A percentile compares a stretch with the other conserved stretches of the same genome.
Evolutionary conservation across 2,113 vertebrate species (phyloP).

Genomic region (Ia io): DNA sequence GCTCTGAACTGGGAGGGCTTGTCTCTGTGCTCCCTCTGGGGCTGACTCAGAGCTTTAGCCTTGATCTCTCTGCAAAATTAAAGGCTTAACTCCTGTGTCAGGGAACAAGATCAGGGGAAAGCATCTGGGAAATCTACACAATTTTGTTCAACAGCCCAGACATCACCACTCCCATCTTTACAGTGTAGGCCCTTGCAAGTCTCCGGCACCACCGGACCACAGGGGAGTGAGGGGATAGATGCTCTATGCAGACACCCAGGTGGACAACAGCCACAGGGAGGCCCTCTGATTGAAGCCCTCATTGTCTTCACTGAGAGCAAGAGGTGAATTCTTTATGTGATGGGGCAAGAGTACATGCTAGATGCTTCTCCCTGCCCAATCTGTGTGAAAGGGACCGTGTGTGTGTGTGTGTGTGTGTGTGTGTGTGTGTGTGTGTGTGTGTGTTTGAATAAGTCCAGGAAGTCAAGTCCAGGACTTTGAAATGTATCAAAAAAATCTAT

Average conservation of each 20-base stretch:
- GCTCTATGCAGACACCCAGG: not conserved
- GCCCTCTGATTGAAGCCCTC: not conserved
- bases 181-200: not conserved
- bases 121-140: conserved; percentile 19
- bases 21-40: not conserved
- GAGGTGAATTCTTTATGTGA: not conserved
- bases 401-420: not conserved
- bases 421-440: not conserved
- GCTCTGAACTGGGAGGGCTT: not conserved
- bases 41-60: not conserved
- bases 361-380: not conserved
- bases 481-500: conserved; percentile 10
- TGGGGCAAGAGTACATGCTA: not conserved
- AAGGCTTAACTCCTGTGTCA: conserved; percentile 31
- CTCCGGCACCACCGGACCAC: not conserved
- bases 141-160: not conserved
- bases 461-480: not conserved
- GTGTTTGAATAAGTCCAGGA: not conserved
- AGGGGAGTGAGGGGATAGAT: too few relatives aligned
- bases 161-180: not conserved
- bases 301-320: not conserved
- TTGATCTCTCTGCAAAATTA: conserved; percentile 38
- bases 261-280: not conserved
- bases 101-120: not conserved
- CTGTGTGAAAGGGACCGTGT: not conserved